Evolutionary conservation across 2,888 invertebrate genomes (phyloP), one percentile per base, ranked within the genome.

Genomic region (Drosophila nr. fundita): DNA sequence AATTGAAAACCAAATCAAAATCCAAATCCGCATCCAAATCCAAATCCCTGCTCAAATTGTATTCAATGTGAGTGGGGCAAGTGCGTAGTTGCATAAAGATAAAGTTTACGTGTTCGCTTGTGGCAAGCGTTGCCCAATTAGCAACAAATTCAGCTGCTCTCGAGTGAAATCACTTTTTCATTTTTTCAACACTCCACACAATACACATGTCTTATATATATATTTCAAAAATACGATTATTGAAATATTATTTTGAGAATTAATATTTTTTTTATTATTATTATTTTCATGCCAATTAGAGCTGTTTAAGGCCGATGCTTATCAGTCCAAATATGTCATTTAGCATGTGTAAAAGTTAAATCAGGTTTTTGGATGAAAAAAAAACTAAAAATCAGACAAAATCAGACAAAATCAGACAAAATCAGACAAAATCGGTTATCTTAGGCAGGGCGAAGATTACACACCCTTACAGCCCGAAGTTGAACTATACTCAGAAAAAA

Each of bases 1-100:
- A 73, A 45, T 34, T 8, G 40, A 30, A 70, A 63, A 55, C 30
- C n/a, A 49, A 32, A 32, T 55, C 59, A 21, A 15, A 21, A 13
- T n/a, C 18, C 1, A 40, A 21, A 13, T 45, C 27, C 24, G 4
- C 29, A 27, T 21, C 54, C 21, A 53, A 21, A n/a, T 42, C n/a
- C 27, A 27, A 27, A 18, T 49, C 27, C 27, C 27, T 10, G 18
- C 1, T 18, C 27, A 50, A 64, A 32, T 21, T 52, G 30, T 21
- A 21, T 21, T 52, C 30, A 32, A 21, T 7, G 13, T 21, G 6
- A 45, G 42, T 13, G 6, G 2, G 21, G 6, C 42, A 42, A 42
- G 21, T 42, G 49, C 57, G 27, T 32, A 40, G 29, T n/a, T 24
- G 21, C 3, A 52, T 45, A 15, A 11, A 34, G 13, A 21, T 4